A percentile compares a stretch with the other conserved stretches of the same genome.
Conservation (phyloP, 2,797 vertebrate genomes). For the Lacerta viridis region DNA sequence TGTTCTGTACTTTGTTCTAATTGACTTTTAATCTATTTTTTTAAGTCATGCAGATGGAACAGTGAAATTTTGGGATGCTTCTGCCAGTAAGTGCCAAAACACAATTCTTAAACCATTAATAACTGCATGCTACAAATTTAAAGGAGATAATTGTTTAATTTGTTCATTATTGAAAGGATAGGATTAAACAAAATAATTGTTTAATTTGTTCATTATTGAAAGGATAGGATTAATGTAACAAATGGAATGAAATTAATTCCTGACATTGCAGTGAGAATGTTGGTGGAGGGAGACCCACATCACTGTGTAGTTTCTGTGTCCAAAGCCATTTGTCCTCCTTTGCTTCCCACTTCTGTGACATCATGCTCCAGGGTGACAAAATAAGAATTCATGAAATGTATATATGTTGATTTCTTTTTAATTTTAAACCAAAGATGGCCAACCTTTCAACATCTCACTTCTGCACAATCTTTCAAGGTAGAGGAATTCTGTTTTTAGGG, state of each 20-base stretch:
- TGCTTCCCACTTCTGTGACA: background rate
- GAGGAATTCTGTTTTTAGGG: background rate
- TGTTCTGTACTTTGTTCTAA: constrained; percentile 51
- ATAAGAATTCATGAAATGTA: background rate
- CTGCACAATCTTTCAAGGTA: background rate
- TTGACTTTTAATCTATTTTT: constrained; percentile 74
- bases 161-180: background rate
- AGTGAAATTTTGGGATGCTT: constrained; percentile 99
- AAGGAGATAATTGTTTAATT: background rate
- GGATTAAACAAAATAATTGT: too few relatives aligned
- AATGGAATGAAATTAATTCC: background rate
- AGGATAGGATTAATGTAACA: background rate
- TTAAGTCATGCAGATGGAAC: constrained; percentile 97
- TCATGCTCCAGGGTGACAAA: background rate
- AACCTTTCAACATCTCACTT: background rate
- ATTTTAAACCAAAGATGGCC: background rate
- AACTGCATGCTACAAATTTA: constrained; percentile 7
- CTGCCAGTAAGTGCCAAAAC: constrained; percentile 92
- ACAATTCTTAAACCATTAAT: constrained; percentile 44
- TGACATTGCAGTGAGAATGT: background rate
- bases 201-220: background rate
- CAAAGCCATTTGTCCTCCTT: background rate
- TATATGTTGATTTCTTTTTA: background rate
- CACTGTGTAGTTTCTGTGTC: background rate
- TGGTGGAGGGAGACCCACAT: background rate